Conservation (phyloP, 2,888 invertebrate species). For the Deroplatys truncata region DNA sequence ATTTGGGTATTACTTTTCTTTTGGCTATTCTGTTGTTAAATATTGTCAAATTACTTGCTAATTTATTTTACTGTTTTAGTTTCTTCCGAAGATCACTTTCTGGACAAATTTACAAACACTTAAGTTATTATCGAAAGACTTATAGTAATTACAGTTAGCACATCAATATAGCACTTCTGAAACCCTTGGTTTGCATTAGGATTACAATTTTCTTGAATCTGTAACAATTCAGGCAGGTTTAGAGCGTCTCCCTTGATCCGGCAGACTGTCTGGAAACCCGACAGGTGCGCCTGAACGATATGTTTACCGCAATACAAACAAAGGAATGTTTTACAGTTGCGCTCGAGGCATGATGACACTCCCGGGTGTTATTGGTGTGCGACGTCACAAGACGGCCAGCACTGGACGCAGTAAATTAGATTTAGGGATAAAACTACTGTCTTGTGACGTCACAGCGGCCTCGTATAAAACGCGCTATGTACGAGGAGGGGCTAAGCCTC, state of each 20-base stretch:
- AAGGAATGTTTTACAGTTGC: neutral
- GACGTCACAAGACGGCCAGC: neutral
- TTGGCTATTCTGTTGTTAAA: too few relatives aligned
- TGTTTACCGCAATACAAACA: neutral
- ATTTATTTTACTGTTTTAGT: too few relatives aligned
- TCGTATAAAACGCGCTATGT: neutral
- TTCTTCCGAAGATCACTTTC: too few relatives aligned
- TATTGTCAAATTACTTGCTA: too few relatives aligned
- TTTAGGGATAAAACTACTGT: conserved; percentile 9
- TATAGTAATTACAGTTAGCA: too few relatives aligned
- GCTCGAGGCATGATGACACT: neutral
- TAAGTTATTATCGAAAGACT: too few relatives aligned
- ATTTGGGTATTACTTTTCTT: too few relatives aligned
- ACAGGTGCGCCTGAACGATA: neutral
- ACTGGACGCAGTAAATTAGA: conserved; percentile 13
- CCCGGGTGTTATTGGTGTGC: conserved; percentile 7
- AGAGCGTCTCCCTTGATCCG: neutral
- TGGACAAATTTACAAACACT: too few relatives aligned
- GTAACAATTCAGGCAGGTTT: neutral
- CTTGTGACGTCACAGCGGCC: conserved; percentile 5
- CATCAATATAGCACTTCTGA: too few relatives aligned
- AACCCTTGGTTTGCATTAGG: neutral
- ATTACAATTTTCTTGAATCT: neutral
- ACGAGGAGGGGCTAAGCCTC: neutral
- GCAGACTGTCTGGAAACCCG: neutral